Evolutionary conservation across 2,113 vertebrate genomes (phyloP).

Genomic region (Piprites chloris): DNA sequence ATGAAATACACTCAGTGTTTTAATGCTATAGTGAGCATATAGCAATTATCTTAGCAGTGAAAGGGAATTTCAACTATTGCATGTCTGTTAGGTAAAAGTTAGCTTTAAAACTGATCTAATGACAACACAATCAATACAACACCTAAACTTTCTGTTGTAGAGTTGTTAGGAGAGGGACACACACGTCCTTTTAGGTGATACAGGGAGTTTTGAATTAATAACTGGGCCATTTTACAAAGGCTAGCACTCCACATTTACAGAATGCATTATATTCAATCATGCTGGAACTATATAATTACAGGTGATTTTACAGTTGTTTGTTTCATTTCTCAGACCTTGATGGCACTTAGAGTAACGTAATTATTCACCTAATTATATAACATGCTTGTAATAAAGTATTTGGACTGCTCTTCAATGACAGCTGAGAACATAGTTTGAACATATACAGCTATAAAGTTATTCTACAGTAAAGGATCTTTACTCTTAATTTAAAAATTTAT

Average conservation of each 20-base stretch:
- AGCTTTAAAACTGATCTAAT: no score
- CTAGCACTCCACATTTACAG: not conserved
- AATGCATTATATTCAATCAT: not conserved
- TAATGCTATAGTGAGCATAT: not conserved
- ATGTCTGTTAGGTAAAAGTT: not conserved
- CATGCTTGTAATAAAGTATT: not conserved
- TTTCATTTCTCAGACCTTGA: constrained; percentile 6
- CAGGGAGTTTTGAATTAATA: not conserved
- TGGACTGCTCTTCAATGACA: not conserved
- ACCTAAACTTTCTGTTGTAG: not conserved
- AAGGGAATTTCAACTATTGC: not conserved
- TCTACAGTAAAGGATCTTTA: not conserved
- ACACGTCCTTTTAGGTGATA: not conserved
- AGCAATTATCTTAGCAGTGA: not conserved
- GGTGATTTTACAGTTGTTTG: constrained; percentile 44
- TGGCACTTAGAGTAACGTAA: constrained; percentile 11
- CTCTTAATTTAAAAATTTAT: not conserved
- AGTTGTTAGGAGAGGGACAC: not conserved
- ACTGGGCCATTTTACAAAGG: not conserved
- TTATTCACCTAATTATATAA: constrained; percentile 19
- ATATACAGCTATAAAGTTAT: not conserved
- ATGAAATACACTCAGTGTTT: not conserved
- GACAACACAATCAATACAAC: not conserved
- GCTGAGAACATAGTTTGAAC: not conserved
- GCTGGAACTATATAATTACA: not conserved